A percentile compares a stretch with the other conserved stretches of the same genome.
phyloP scores from a whole-genome alignment of 2,113 vertebrate species.

The Rhabdomys dilectus region DNA sequence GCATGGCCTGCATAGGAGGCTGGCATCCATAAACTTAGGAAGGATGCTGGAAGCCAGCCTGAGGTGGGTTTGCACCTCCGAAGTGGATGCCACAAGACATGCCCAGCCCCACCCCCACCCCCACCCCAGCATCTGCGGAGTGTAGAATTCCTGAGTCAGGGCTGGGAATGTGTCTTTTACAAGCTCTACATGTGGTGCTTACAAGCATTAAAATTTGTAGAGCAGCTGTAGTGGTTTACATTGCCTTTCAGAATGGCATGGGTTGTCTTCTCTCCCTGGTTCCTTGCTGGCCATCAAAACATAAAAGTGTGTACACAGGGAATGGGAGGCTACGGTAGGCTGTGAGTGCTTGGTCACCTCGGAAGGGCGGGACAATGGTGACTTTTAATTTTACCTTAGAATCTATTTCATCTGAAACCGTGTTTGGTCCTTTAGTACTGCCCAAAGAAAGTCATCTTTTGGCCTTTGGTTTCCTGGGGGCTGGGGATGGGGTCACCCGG shows the following conservation, averaged over 20 bases:
- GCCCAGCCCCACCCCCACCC: too few relatives aligned
- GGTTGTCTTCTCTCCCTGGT: neutral
- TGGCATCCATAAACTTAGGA: rapidly evolving
- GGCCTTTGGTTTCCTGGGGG: neutral
- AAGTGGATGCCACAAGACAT: too few relatives aligned
- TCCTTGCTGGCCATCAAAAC: neutral
- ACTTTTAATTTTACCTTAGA: neutral
- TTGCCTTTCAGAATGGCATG: neutral
- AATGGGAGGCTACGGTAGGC: neutral
- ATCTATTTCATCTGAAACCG: neutral
- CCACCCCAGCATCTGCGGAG: neutral
- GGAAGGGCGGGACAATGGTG: neutral
- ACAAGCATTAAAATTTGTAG: neutral
- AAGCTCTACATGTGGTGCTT: slow-evolving; percentile 35
- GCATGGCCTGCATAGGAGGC: neutral
- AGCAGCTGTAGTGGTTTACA: neutral
- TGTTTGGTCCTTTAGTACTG: neutral
- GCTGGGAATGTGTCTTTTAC: neutral
- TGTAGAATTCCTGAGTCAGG: neutral
- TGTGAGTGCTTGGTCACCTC: neutral
- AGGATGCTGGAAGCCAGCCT: too few relatives aligned
- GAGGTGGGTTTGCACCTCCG: neutral
- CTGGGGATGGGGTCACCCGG: neutral
- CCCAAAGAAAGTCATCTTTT: neutral
- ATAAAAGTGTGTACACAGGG: neutral